phyloP scores from a whole-genome alignment of 2,797 vertebrate genomes.

The Tapera naevia region DNA sequence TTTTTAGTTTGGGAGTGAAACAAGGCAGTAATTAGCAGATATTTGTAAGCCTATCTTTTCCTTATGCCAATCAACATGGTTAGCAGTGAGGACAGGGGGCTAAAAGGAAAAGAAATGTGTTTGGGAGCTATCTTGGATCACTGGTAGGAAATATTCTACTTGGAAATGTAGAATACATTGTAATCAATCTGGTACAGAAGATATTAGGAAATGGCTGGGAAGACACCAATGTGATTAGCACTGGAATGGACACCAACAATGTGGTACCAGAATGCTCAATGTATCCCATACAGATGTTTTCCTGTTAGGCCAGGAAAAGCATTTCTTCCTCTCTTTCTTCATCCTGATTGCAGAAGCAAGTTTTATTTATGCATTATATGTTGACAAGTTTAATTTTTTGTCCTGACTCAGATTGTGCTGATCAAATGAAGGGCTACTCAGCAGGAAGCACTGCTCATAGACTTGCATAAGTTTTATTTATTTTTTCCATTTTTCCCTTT shows the following conservation, averaged over 20 bases:
- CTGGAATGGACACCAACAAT: neutral
- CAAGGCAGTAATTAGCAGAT: neutral
- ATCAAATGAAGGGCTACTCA: neutral
- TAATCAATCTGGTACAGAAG: neutral
- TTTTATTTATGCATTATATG: neutral
- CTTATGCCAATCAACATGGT: neutral
- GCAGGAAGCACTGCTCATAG: neutral
- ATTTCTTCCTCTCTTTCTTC: rapidly evolving
- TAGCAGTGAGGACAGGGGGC: neutral
- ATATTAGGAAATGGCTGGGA: neutral
- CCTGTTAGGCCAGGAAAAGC: neutral
- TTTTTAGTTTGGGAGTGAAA: neutral
- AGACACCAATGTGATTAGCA: neutral
- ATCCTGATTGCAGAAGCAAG: neutral
- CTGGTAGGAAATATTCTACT: neutral
- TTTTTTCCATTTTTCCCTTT: neutral
- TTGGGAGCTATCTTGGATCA: rapidly evolving
- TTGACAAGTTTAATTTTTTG: neutral
- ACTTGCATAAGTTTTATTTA: neutral
- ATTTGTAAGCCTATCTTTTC: neutral
- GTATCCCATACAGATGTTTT: neutral
- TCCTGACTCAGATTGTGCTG: neutral
- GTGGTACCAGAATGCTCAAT: neutral
- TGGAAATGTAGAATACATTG: neutral
- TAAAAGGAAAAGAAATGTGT: neutral